Percentiles rank a stretch among this genome's conserved stretches.
These are phyloP conservation scores for Pristionchus japonicus DNA, from an alignment of 2,888 invertebrate species.

Conservation along the genomic window DNA sequence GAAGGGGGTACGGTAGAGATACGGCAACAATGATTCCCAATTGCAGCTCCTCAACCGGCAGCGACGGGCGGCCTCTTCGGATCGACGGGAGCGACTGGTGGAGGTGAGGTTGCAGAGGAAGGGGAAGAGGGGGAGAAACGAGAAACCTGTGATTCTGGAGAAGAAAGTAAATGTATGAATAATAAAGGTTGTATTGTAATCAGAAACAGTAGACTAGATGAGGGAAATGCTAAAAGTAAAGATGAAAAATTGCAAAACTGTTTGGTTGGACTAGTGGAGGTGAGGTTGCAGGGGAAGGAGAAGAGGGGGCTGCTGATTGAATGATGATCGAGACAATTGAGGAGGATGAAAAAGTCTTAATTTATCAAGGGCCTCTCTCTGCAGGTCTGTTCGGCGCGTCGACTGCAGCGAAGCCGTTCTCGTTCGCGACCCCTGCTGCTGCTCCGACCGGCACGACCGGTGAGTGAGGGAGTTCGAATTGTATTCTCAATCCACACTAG, in stretches of 20 bases:
- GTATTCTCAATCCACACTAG: no score
- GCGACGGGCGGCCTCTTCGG: constrained; percentile 34
- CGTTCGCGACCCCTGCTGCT: constrained; percentile 12
- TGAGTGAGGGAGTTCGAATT: neutral
- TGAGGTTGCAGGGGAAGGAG: neutral
- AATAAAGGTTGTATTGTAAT: no score
- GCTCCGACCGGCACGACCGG: neutral
- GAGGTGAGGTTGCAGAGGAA: neutral
- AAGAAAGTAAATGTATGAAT: no score
- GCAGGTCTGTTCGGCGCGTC: constrained; percentile 13
- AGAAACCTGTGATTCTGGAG: no score
- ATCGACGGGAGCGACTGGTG: neutral
- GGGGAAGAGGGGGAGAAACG: neutral
- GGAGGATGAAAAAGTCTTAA: no score
- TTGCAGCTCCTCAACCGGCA: neutral
- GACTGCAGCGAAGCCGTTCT: constrained; percentile 31
- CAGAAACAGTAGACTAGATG: no score
- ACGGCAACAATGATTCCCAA: neutral
- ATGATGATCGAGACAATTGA: no score
- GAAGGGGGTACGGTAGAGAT: neutral
- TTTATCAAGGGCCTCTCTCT: no score
- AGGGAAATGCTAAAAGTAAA: no score
- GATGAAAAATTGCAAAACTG: no score
- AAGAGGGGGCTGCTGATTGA: neutral
- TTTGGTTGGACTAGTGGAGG: no score